Base-by-base conservation (phyloP, 2,888 invertebrate species). In the Siphlonurus alternatus region DNA sequence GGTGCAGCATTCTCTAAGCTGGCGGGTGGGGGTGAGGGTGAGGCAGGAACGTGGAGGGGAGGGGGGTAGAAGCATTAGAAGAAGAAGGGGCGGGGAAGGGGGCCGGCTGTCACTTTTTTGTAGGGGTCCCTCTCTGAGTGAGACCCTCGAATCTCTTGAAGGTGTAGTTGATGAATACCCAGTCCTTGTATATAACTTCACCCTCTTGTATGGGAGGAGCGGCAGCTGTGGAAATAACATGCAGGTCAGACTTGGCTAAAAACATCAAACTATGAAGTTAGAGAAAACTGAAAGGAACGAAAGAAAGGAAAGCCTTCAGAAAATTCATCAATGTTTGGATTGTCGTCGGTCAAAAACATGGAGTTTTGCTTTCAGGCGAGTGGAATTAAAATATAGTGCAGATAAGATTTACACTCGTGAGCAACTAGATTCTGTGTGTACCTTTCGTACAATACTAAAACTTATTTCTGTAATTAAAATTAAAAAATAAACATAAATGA, bases 91-190 rank as follows among this genome's bases (percentile, higher is more conserved):
- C 22, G n/a, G 56, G 19, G 19, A 20, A 22, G 56, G n/a, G n/a
- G 56, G 56, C 53, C 23, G 51, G 20, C 23, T 60, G 60, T 64
- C 64, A 88, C 80, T 89, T 88, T 77, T 88, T 88, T 71, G 85
- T 86, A 61, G 88, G 87, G 66, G 87, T 86, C 68, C 91, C 92
- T 71, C 93, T 83, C 76, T 94, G 94, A 63, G 95, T 95, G 68
- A 96, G 82, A 25, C 95, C 97, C 79, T 99, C 98, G 79, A 99
- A 99, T 71, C 99, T 84, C 77, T 98, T 97, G 82, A 97, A 99
- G 67, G 99, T 99, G 80, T 99, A 99, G 81, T 99, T 99, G 75
- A 99, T 96, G 78, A 99, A 99, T 71, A 99, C 98, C 94, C 98
- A 98, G 82, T 98, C 97, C 80, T 97, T 97, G 78, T 92, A 89